phyloP scores from a whole-genome alignment of 2,797 vertebrate species.

The Sebastes hubbsi region DNA sequence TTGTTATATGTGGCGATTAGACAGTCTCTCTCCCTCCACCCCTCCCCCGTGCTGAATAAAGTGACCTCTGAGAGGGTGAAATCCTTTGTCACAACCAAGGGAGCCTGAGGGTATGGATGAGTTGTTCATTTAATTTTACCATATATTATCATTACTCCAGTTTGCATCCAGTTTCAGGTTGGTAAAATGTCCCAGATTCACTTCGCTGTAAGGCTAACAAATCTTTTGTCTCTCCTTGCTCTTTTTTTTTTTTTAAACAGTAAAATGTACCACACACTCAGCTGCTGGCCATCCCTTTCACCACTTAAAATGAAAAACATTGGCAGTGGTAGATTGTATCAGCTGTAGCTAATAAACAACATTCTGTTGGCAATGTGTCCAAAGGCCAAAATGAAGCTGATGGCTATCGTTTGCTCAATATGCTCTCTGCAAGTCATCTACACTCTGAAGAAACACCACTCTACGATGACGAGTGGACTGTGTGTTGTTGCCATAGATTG shows the following conservation, averaged over 20 bases:
- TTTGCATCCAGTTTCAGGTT: background rate
- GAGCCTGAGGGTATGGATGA: background rate
- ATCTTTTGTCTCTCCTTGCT: background rate
- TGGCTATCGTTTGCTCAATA: background rate
- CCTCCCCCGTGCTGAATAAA: constrained; percentile 2
- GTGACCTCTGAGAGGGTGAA: constrained; percentile 30
- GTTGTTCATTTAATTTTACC: background rate
- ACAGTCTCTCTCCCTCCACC: background rate
- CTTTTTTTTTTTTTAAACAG: background rate
- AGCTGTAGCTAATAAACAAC: background rate
- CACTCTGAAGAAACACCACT: background rate
- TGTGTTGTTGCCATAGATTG: no score
- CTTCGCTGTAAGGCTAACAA: background rate
- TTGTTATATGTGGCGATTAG: constrained; percentile 17
- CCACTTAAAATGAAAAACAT: background rate
- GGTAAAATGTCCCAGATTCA: background rate
- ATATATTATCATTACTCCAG: background rate
- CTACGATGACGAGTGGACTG: background rate
- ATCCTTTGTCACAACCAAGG: constrained; percentile 24
- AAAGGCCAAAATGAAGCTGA: background rate
- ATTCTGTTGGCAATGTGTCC: background rate
- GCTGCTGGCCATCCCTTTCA: background rate
- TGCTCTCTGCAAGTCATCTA: background rate
- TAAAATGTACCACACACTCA: background rate
- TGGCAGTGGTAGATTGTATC: background rate